Evolutionary conservation across 2,113 vertebrate genomes (phyloP), one percentile per base, ranked within the genome.

Genomic region (Neotoma lepida): DNA sequence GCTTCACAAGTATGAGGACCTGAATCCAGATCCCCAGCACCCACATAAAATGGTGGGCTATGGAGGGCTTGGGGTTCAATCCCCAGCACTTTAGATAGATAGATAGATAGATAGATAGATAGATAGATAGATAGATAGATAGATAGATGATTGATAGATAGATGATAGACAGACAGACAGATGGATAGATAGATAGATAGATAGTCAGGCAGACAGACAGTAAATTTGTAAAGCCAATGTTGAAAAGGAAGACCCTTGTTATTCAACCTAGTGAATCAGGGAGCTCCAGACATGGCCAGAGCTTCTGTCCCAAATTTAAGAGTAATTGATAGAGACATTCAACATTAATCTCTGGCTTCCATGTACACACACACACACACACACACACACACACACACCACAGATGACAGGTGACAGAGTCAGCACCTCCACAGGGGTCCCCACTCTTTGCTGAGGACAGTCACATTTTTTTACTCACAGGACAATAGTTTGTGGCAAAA

Each of bases 401-500:
- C 26, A 49, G 9, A 20, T 8, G 44, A 51, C 49, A 54, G 35
- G 41, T 26, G 35, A 39, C 12, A 81, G 35, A 35, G 35, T n/a
- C 80, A 61, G 35, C 41, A 46, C 13, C 39, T 86, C n/a, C 30
- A 7, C 20, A n/a, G 24, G 70, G 51, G 17, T 76, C 63, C 85
- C 24, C 26, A 17, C 56, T 71, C 2, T 2, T 14, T 58, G 2
- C 30, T 68, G n/a, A 96, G 63, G 39, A 88, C 13, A 49, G 4
- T 66, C 10, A 86, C 9, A 30, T 33, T 44, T 49, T 70, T 30
- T 39, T 87, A 78, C 63, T 96, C 26, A 10, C 94, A 63, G 41
- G 89, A 94, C 88, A 90, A 56, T 18, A 54, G 58, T 88, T 85
- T 81, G 89, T 91, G 70, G 64, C 39, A 95, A 74, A 96, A 81